Percentiles rank a stretch among this genome's conserved stretches.
Conservation (phyloP, 2,113 vertebrate species). For the Gymnobelideus leadbeateri region DNA sequence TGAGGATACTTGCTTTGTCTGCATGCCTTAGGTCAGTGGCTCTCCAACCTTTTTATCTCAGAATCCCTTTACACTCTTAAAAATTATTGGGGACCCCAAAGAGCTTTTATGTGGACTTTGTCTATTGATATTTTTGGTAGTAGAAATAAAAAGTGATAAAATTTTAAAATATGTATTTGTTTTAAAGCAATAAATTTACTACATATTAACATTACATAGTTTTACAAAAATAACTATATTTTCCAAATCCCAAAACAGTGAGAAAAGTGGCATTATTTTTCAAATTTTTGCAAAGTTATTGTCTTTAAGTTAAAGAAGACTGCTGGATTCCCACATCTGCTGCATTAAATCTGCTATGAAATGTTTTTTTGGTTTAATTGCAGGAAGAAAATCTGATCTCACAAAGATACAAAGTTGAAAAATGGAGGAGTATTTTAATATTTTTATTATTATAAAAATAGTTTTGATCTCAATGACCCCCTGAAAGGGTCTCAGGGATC, state of each 20-base stretch:
- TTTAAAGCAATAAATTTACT: background rate
- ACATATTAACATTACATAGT: background rate
- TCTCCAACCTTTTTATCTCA: background rate
- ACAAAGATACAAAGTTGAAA: background rate
- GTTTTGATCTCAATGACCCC: background rate
- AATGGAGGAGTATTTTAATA: background rate
- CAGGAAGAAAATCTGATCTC: background rate
- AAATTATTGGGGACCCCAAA: background rate
- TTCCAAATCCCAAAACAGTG: background rate
- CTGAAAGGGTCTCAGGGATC: background rate
- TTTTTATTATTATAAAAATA: background rate
- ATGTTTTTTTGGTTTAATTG: background rate
- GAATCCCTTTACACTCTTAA: background rate
- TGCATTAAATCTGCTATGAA: background rate
- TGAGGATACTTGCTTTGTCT: background rate
- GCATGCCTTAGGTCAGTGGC: background rate
- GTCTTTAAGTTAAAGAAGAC: background rate
- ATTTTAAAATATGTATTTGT: background rate
- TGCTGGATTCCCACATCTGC: background rate
- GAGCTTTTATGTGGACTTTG: background rate
- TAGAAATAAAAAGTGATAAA: background rate
- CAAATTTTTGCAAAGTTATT: background rate
- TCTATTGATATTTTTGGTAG: background rate
- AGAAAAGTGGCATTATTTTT: background rate
- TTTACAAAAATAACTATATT: background rate